phyloP scores from a whole-genome alignment of 2,113 vertebrate species.

The Odontophorus gujanensis region DNA sequence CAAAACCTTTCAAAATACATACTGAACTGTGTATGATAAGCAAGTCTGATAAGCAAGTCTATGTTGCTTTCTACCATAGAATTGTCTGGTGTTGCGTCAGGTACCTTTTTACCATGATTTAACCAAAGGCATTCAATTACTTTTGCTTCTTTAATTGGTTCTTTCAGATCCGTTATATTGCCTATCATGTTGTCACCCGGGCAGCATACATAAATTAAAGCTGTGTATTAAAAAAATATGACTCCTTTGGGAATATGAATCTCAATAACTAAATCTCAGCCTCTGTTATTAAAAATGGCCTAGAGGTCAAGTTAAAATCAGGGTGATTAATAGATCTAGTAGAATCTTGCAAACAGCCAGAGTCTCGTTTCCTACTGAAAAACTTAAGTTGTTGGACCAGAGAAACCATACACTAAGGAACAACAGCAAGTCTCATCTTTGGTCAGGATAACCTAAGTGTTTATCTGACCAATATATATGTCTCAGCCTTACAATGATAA shows the following conservation, averaged over 20 bases:
- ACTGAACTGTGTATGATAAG: slow-evolving; percentile 49
- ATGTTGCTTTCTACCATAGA: neutral
- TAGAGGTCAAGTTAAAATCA: slow-evolving; percentile 30
- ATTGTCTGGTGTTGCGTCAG: slow-evolving; percentile 38
- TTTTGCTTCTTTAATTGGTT: slow-evolving; percentile 39
- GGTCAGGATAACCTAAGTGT: neutral
- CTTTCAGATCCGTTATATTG: slow-evolving; percentile 37
- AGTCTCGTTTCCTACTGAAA: neutral
- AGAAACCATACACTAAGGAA: neutral
- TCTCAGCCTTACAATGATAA: neutral
- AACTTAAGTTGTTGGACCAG: neutral
- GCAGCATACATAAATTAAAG: slow-evolving; percentile 41
- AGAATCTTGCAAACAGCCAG: neutral
- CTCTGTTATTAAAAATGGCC: slow-evolving; percentile 30
- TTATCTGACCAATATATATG: neutral
- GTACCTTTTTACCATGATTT: slow-evolving; percentile 37
- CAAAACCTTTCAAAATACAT: slow-evolving; percentile 58
- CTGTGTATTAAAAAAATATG: slow-evolving; percentile 9
- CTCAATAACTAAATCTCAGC: neutral
- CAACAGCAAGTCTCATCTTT: neutral
- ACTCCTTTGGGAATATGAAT: slow-evolving; percentile 24
- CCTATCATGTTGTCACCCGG: slow-evolving; percentile 21
- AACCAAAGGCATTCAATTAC: slow-evolving; percentile 34
- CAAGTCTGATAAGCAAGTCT: slow-evolving; percentile 54
- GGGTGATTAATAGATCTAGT: slow-evolving; percentile 9